phyloP scores from a whole-genome alignment of 2,797 vertebrate genomes.

The Siniperca undulata region DNA sequence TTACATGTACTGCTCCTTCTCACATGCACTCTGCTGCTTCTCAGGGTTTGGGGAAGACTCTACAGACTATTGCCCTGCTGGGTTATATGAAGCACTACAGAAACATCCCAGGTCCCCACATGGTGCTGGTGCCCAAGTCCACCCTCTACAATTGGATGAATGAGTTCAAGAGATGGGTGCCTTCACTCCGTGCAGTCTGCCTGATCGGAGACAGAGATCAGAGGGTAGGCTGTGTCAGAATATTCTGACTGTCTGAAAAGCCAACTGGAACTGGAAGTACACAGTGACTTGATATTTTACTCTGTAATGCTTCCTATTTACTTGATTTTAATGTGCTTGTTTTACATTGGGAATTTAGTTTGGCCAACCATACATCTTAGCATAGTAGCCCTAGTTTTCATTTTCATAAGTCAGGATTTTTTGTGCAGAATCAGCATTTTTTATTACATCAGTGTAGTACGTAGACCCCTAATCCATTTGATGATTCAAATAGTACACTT shows the following conservation, averaged over 20 bases:
- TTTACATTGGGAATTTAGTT: background rate
- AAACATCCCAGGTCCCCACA: constrained; percentile 97
- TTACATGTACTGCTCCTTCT: background rate
- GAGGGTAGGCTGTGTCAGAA: constrained; percentile 84
- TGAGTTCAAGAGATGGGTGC: constrained; percentile 99
- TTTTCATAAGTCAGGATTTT: background rate
- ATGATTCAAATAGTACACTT: background rate
- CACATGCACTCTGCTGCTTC: constrained; percentile 1
- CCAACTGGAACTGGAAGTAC: background rate
- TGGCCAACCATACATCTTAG: background rate
- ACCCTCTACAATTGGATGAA: constrained; percentile 99
- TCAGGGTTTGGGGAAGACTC: constrained; percentile 97
- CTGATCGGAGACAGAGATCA: constrained; percentile 96
- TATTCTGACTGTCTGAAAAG: background rate
- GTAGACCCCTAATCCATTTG: background rate
- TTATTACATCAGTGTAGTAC: background rate
- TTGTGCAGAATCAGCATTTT: background rate
- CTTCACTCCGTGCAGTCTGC: constrained; percentile 95
- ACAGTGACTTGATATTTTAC: background rate
- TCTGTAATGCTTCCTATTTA: background rate
- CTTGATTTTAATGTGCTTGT: background rate
- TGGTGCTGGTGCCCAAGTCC: constrained; percentile 99
- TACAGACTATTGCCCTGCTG: constrained; percentile 97
- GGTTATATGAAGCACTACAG: constrained; percentile 99
- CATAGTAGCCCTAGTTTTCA: background rate